These are phyloP conservation scores for Eptesicus fuscus DNA, from an alignment of 2,113 vertebrate genomes.

Conservation along the genomic window DNA sequence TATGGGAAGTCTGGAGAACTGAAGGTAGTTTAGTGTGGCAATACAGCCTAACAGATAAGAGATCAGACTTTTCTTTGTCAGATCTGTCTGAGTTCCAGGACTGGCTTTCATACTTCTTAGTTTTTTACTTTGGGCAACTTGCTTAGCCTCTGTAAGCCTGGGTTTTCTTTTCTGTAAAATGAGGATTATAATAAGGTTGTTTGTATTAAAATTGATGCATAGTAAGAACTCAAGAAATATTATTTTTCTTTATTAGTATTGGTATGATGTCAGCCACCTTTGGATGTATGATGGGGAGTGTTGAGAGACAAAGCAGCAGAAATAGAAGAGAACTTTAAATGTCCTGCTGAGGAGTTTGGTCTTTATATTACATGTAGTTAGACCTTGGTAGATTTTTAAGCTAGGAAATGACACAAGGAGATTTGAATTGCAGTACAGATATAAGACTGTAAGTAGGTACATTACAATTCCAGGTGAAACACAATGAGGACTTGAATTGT, in stretches of 20 bases:
- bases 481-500: not conserved
- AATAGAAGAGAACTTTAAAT: not conserved
- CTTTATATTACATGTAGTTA: not conserved
- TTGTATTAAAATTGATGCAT: not conserved
- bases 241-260: conserved; percentile 7
- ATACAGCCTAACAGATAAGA: not conserved
- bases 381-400: not conserved
- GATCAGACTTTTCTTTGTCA: not conserved
- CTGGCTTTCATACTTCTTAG: not conserved
- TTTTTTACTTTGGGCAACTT: conserved; percentile 9
- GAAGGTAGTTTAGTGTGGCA: not conserved
- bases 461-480: not conserved
- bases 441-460: not conserved
- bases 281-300: not conserved
- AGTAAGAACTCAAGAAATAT: not conserved
- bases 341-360: not conserved
- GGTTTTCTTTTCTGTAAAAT: not conserved
- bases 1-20: not conserved
- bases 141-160: not conserved
- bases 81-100: not conserved
- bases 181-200: not conserved
- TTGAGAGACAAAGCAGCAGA: not conserved
- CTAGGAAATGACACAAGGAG: not conserved
- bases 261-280: not conserved
- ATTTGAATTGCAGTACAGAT: not conserved